Conservation (phyloP, 2,888 invertebrate genomes). For the Sphaerophoria taeniata region DNA sequence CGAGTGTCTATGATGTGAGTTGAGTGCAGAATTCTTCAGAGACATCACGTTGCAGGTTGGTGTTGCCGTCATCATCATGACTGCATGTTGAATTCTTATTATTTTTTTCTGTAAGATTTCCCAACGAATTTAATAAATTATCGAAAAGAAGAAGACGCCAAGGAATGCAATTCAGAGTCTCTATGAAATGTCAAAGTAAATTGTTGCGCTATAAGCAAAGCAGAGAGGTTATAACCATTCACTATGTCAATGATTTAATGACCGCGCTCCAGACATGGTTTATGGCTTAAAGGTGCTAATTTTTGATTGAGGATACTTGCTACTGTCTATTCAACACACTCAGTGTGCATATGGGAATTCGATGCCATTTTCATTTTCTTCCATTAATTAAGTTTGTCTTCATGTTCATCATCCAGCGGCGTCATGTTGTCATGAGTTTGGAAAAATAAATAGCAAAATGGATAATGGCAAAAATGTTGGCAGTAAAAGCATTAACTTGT, state of each 20-base stretch:
- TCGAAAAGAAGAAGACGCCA: slow-evolving; percentile 27
- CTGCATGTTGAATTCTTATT: background rate
- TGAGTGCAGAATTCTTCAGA: slow-evolving; percentile 33
- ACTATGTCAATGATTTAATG: slow-evolving; percentile 62
- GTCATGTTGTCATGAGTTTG: background rate
- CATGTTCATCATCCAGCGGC: slow-evolving; percentile 51
- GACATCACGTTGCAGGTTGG: slow-evolving; percentile 20
- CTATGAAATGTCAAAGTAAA: slow-evolving; percentile 71
- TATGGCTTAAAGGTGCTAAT: slow-evolving; percentile 60
- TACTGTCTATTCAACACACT: background rate
- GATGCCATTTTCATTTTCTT: slow-evolving; percentile 48
- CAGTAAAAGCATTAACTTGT: slow-evolving; percentile 30
- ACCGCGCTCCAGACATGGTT: slow-evolving; percentile 67
- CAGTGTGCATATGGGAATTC: slow-evolving; percentile 31
- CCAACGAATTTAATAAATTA: slow-evolving; percentile 64
- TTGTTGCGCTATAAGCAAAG: slow-evolving; percentile 27
- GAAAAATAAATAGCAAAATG: background rate
- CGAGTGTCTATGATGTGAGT: slow-evolving; percentile 24
- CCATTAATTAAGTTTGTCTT: slow-evolving; percentile 54
- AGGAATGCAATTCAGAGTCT: slow-evolving; percentile 38
- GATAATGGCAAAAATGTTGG: slow-evolving; percentile 24
- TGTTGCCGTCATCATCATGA: slow-evolving; percentile 54
- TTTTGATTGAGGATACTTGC: slow-evolving; percentile 66
- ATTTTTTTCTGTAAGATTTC: slow-evolving; percentile 17
- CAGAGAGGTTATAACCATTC: slow-evolving; percentile 39